A percentile compares a stretch with the other conserved stretches of the same genome.
phyloP scores from a whole-genome alignment of 2,888 invertebrate species.

The Synergus japonicus region DNA sequence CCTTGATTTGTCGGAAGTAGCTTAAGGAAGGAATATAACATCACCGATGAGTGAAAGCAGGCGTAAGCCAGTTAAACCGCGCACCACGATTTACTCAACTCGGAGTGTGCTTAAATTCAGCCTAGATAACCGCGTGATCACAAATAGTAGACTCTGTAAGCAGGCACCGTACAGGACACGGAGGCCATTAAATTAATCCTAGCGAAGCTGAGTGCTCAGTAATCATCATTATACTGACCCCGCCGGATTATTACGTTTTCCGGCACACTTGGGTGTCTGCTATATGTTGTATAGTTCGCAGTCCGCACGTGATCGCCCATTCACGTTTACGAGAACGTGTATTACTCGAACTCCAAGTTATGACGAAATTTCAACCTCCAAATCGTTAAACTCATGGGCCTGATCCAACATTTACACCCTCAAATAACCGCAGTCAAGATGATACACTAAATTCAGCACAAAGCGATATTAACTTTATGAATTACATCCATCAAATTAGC shows the following conservation, averaged over 20 bases:
- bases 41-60: conserved; percentile 33
- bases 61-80: conserved; percentile 23
- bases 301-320: conserved; percentile 37
- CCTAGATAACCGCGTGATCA: conserved; percentile 17
- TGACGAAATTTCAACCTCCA: background rate
- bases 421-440: background rate
- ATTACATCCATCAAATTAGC: background rate
- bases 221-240: conserved; percentile 62
- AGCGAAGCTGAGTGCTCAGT: conserved; percentile 62
- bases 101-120: conserved; percentile 33
- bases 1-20: background rate
- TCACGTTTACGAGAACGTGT: conserved; percentile 41
- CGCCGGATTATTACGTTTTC: conserved; percentile 61
- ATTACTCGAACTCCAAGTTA: conserved; percentile 33
- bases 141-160: conserved; percentile 35
- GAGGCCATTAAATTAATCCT: conserved; percentile 62
- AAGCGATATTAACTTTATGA: background rate
- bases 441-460: background rate
- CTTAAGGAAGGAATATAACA: background rate
- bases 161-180: conserved; percentile 42
- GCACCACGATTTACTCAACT: conserved; percentile 32
- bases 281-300: conserved; percentile 43
- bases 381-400: background rate
- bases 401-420: background rate
- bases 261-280: conserved; percentile 45